Base-by-base conservation (phyloP, 2,113 vertebrate species). In the Amblyornis subalaris region DNA sequence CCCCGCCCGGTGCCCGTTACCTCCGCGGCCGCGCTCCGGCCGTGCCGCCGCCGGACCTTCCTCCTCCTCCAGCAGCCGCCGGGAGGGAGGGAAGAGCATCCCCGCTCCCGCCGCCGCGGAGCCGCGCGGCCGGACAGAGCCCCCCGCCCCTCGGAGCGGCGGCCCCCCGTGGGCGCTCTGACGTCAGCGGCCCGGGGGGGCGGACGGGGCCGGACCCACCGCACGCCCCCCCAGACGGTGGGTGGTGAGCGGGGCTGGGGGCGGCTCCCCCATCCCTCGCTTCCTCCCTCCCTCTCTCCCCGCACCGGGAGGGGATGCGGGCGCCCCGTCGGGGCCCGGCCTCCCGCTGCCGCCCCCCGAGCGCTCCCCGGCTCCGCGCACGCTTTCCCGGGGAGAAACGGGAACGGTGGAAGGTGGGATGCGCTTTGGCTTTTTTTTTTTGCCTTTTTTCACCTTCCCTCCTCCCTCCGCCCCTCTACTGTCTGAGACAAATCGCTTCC, bases 181-280 rank as follows among this genome's bases (percentile, higher is more conserved):
- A 95, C 94, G 94, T 95, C 91, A 95, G 77, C 17, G 57, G 57
- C 60, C 66, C 47, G 77, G 65, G 74, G 77, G 79, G 44, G 24
- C 66, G 72, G 83, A 48, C 31, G 61, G 83, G 72, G 54, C 72
- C 72, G 62, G 62, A 44, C 45, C 84, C 45, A 9, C 53, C 60
- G 42, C 42, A 26, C 40, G 18, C 11, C 40, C 40, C 67, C 64
- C 64, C 21, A 5, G 16, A 8, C 38, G 67, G 80, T 53, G 80
- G 80, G 80, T 31, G 80, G 57, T 4, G 67, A 83, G 42, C 10
- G 40, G 19, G 58, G 25, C 33, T 62, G 31, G 25, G 83, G 72
- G 72, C 14, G 36, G 31, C 44, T 53, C 70, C 51, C 48, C 21
- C 48, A 17, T 42, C 40, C 48, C 29, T 33, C 31, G 5, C 55